Conservation (phyloP, 2,888 invertebrate genomes). For the Tenthredo notha region DNA sequence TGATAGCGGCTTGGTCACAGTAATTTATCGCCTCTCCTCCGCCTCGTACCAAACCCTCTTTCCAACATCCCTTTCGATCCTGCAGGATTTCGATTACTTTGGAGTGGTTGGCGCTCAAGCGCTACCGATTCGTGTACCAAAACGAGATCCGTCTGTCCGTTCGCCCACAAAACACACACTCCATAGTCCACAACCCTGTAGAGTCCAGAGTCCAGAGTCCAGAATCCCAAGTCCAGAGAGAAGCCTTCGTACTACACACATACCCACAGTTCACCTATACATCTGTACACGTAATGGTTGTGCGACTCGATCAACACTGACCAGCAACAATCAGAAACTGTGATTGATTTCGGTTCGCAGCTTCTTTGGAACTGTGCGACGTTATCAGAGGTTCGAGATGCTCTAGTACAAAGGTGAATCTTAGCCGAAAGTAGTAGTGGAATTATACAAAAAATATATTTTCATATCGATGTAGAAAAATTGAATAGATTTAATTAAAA, state of each 20-base stretch:
- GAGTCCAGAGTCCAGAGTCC: constrained; percentile 13
- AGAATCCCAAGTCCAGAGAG: constrained; percentile 8
- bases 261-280: background rate
- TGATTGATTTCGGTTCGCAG: constrained; percentile 68
- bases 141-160: constrained; percentile 61
- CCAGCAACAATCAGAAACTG: constrained; percentile 70
- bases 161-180: constrained; percentile 38
- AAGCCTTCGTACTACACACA: constrained; percentile 10
- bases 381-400: background rate
- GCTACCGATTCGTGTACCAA: constrained; percentile 61
- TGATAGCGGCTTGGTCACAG: constrained; percentile 63
- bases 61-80: constrained; percentile 55
- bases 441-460: too few species aligned
- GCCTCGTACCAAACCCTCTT: constrained; percentile 55
- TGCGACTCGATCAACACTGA: constrained; percentile 66
- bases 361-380: constrained; percentile 5
- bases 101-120: constrained; percentile 60
- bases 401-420: background rate
- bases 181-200: constrained; percentile 15
- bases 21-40: constrained; percentile 68
- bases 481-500: constrained; percentile 62
- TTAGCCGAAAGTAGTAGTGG: background rate
- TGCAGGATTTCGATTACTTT: constrained; percentile 71
- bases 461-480: background rate
- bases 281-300: constrained; percentile 32